phyloP scores from a whole-genome alignment of 2,888 invertebrate genomes.

The Euplexia lucipara region DNA sequence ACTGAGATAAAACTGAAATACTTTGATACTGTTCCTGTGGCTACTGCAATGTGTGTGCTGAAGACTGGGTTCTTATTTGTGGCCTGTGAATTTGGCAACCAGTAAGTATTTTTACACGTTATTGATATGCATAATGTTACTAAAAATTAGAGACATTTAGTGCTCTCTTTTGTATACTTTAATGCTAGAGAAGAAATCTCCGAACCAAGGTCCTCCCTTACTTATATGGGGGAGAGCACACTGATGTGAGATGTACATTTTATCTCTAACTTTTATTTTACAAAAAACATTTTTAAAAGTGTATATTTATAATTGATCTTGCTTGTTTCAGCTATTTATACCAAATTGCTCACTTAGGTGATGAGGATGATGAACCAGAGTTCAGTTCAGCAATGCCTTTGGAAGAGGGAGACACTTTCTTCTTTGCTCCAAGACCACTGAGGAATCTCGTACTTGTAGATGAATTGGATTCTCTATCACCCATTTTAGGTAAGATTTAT shows the following conservation, averaged over 20 bases:
- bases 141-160: slow-evolving; percentile 69
- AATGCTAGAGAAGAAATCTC: slow-evolving; percentile 88
- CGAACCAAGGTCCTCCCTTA: slow-evolving; percentile 92
- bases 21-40: slow-evolving; percentile 99
- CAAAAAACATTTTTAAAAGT: not conserved
- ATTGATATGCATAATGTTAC: slow-evolving; percentile 60
- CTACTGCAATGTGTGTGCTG: slow-evolving; percentile 98
- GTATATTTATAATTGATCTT: not conserved
- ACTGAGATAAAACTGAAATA: slow-evolving; percentile 99
- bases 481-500: slow-evolving; percentile 93
- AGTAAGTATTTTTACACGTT: slow-evolving; percentile 94
- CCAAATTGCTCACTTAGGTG: slow-evolving; percentile 99
- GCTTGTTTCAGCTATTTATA: slow-evolving; percentile 95
- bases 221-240: slow-evolving; percentile 90
- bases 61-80: slow-evolving; percentile 99
- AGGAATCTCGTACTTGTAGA: slow-evolving; percentile 99
- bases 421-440: slow-evolving; percentile 98
- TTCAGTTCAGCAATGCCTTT: slow-evolving; percentile 99
- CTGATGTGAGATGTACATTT: slow-evolving; percentile 90
- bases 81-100: slow-evolving; percentile 99
- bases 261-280: slow-evolving; percentile 3
- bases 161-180: slow-evolving; percentile 69
- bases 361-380: slow-evolving; percentile 99
- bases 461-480: slow-evolving; percentile 98
- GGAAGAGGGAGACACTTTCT: slow-evolving; percentile 99